Evolutionary conservation across 2,113 vertebrate species (phyloP).

Genomic region (Pionites leucogaster): DNA sequence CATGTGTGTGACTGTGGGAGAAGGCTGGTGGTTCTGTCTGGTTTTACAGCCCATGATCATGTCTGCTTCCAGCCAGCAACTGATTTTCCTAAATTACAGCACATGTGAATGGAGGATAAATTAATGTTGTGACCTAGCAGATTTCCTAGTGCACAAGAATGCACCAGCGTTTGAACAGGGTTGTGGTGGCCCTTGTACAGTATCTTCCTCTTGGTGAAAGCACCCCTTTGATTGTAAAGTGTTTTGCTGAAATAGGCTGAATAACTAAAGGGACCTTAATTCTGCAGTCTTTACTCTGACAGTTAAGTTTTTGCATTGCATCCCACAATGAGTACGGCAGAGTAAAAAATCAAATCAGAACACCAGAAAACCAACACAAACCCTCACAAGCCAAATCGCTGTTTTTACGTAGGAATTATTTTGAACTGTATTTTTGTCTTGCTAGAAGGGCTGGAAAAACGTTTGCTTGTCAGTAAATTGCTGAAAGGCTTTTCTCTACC

Average conservation of each 20-base stretch:
- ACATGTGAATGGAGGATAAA: not conserved
- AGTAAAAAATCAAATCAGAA: not conserved
- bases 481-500: not conserved
- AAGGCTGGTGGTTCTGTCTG: not conserved
- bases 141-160: not conserved
- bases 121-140: not conserved
- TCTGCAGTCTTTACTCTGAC: not conserved
- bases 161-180: not conserved
- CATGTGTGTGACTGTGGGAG: not conserved
- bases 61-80: not conserved
- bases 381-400: not conserved
- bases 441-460: not conserved
- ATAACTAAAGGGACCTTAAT: not conserved
- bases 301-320: not conserved
- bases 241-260: not conserved
- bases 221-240: not conserved
- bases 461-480: not conserved
- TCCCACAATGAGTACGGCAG: not conserved
- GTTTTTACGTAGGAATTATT: not conserved
- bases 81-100: not conserved
- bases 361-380: not conserved
- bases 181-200: rapidly evolving
- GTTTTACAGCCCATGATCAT: not conserved
- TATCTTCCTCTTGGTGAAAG: not conserved
- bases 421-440: not conserved